Percentiles rank a stretch among this genome's conserved stretches.
Evolutionary conservation across 2,113 vertebrate genomes (phyloP).

Genomic region (Carollia perspicillata): DNA sequence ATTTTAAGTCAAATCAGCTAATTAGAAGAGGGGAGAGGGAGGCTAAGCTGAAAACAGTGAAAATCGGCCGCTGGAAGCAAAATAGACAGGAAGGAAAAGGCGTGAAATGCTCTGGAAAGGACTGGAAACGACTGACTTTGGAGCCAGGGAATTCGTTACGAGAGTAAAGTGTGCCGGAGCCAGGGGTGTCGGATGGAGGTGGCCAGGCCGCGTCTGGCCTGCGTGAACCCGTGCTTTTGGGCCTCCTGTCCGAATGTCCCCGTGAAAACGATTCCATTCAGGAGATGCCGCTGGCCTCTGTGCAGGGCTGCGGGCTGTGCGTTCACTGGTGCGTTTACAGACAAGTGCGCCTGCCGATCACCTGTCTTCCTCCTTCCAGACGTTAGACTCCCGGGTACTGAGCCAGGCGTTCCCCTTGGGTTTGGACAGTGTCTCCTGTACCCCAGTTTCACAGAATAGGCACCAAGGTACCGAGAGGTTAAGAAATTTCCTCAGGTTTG

Average conservation of each 20-base stretch:
- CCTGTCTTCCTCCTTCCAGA: neutral
- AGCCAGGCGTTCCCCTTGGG: neutral
- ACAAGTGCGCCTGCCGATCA: rapidly evolving
- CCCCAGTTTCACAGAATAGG: neutral
- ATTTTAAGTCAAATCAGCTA: neutral
- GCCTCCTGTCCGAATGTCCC: neutral
- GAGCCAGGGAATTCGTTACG: rapidly evolving
- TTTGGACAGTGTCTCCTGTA: neutral
- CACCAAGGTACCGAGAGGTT: neutral
- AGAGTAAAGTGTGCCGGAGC: neutral
- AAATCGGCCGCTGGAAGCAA: neutral
- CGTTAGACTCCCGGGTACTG: neutral
- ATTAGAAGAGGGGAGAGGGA: neutral
- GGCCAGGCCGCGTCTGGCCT: neutral
- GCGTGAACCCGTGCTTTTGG: neutral
- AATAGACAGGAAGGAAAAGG: neutral
- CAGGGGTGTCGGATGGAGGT: neutral
- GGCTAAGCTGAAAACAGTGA: neutral
- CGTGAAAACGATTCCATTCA: neutral
- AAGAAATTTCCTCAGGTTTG: neutral
- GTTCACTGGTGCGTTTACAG: neutral
- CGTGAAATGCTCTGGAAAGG: neutral
- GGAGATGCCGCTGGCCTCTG: neutral
- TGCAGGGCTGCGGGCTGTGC: neutral
- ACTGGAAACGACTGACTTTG: neutral